Percentiles rank a stretch among this genome's conserved stretches.
These are phyloP conservation scores for Drosophila chauvacae DNA, from an alignment of 1,140 invertebrate species.

Conservation along the genomic window DNA sequence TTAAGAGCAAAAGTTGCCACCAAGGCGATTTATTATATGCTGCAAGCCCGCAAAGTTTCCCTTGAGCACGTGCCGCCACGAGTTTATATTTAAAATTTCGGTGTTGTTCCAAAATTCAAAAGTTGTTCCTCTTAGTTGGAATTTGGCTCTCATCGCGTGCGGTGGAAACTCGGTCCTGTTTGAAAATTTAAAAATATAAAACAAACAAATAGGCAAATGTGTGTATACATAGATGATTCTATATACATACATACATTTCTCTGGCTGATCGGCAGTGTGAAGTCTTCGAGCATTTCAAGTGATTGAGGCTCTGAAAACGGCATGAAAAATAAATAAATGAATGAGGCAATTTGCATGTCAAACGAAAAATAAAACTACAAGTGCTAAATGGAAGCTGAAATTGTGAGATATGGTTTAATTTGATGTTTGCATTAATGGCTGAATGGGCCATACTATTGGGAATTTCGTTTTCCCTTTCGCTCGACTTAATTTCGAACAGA, in stretches of 20 bases:
- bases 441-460: constrained; percentile 9
- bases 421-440: constrained; percentile 19
- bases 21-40: constrained; percentile 31
- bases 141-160: constrained; percentile 24
- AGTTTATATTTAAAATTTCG: constrained; percentile 2
- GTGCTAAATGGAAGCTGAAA: constrained; percentile 27
- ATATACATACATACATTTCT: background rate
- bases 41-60: constrained; percentile 32
- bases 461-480: constrained; percentile 2
- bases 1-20: constrained; percentile 17
- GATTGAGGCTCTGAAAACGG: constrained; percentile 20
- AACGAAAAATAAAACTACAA: constrained; percentile 6
- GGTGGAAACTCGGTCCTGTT: constrained; percentile 11
- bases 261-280: background rate
- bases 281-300: constrained; percentile 16
- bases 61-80: constrained; percentile 22
- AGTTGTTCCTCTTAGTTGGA: constrained; percentile 10
- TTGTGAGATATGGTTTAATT: constrained; percentile 26
- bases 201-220: constrained; percentile 19
- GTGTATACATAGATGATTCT: background rate
- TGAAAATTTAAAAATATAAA: constrained; percentile 15
- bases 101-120: constrained; percentile 3
- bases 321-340: constrained; percentile 41
- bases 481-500: constrained; percentile 19
- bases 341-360: constrained; percentile 29